A percentile compares a stretch with the other conserved stretches of the same genome.
phyloP scores from a whole-genome alignment of 2,888 invertebrate species.

The Morpho deidamia region DNA sequence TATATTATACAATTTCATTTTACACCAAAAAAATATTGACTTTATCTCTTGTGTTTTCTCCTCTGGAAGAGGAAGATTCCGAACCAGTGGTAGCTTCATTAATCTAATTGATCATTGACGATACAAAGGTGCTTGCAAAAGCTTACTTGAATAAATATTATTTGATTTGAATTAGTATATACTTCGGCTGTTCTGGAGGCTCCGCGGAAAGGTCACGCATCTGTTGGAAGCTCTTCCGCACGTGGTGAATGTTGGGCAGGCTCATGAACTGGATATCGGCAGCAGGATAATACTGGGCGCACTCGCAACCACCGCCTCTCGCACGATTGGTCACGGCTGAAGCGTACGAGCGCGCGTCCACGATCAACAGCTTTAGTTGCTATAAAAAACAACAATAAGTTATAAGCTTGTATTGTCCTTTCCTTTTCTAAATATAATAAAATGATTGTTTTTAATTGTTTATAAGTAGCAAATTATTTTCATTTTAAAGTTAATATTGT shows the following conservation, averaged over 20 bases:
- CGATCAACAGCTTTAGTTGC: constrained; percentile 86
- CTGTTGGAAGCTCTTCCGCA: constrained; percentile 94
- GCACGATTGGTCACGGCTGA: constrained; percentile 98
- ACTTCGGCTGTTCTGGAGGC: constrained; percentile 89
- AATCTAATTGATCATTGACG: constrained; percentile 20
- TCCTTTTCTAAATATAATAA: too few relatives aligned
- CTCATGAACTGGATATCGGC: constrained; percentile 99
- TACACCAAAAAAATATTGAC: too few relatives aligned
- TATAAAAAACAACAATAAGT: constrained; percentile 25
- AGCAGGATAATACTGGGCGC: constrained; percentile 95
- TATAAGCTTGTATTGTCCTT: too few relatives aligned
- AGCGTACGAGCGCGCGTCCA: constrained; percentile 97
- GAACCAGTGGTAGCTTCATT: neutral
- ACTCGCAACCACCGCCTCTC: constrained; percentile 98
- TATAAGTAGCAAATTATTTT: too few relatives aligned
- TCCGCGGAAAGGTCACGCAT: constrained; percentile 88
- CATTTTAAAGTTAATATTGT: too few relatives aligned
- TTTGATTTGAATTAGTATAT: constrained; percentile 5
- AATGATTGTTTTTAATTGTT: too few relatives aligned
- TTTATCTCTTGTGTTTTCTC: too few relatives aligned
- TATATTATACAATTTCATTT: too few relatives aligned
- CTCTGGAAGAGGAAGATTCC: too few relatives aligned
- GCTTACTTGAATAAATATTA: too few relatives aligned
- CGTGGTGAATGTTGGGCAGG: constrained; percentile 97
- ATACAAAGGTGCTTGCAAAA: too few relatives aligned